Percentiles rank a stretch among this genome's conserved stretches.
Evolutionary conservation across 2,113 vertebrate species (phyloP).

Genomic region (Uria lomvia): DNA sequence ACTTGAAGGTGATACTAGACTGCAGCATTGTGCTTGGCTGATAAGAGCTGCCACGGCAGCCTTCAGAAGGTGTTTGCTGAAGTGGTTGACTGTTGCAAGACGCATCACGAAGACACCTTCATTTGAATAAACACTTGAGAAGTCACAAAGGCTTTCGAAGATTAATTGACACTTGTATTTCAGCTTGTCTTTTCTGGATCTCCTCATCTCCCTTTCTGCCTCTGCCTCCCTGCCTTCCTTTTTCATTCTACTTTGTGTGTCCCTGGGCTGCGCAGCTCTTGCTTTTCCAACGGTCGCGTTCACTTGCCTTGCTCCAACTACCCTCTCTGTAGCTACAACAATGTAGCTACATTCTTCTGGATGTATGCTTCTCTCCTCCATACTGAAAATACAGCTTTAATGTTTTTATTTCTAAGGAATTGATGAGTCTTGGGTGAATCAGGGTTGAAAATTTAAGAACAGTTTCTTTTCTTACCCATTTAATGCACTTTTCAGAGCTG

Average conservation of each 20-base stretch:
- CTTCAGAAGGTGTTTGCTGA: neutral
- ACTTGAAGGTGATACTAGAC: neutral
- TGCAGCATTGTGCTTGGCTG: neutral
- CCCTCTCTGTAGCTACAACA: neutral
- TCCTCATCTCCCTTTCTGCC: neutral
- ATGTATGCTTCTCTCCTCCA: neutral
- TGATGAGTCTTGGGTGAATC: neutral
- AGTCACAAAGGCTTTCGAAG: neutral
- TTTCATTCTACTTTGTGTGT: neutral
- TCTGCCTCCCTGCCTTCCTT: neutral
- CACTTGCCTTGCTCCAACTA: neutral
- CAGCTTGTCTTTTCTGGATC: neutral
- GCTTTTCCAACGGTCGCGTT: neutral
- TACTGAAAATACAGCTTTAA: neutral
- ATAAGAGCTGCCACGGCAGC: neutral
- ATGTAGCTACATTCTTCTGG: neutral
- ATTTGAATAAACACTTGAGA: neutral
- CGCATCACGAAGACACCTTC: neutral
- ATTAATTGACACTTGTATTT: neutral
- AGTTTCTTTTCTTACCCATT: neutral
- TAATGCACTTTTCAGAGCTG: neutral
- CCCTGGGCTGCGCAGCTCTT: constrained; percentile 45
- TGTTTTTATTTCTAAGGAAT: neutral
- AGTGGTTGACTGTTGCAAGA: neutral
- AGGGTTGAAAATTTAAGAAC: neutral